These are phyloP conservation scores for Ephydatia muelleri DNA, from an alignment of 37 sponge, comb jelly and placozoan genomes.

Conservation along the genomic window DNA sequence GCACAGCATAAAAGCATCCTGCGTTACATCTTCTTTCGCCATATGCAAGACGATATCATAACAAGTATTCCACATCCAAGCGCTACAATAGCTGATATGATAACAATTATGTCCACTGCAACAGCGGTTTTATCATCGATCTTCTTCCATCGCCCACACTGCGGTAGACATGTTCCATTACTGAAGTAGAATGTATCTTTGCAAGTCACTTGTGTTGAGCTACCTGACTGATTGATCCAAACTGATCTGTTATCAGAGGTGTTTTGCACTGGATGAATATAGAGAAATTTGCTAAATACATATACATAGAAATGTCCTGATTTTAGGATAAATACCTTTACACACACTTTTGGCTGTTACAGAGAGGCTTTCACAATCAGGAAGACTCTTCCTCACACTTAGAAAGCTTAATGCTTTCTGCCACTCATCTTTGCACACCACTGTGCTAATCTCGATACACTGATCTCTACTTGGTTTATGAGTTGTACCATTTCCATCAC, in stretches of 20 bases:
- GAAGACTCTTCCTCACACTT: not conserved
- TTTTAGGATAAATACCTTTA: not conserved
- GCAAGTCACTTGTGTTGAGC: not conserved
- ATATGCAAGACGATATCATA: slow-evolving; percentile 20
- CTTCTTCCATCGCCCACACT: slow-evolving; percentile 18
- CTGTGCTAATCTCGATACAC: not conserved
- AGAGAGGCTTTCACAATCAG: not conserved
- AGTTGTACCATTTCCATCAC: not conserved
- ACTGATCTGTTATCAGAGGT: too few relatives aligned
- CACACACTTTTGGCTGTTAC: not conserved
- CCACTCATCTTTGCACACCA: not conserved
- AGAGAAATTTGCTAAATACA: too few relatives aligned
- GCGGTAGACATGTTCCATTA: slow-evolving; percentile 4
- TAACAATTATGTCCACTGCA: not conserved
- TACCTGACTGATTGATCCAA: not conserved
- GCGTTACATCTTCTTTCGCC: slow-evolving; percentile 44
- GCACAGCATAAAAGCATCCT: not conserved
- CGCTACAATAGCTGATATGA: not conserved
- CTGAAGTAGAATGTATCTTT: not conserved
- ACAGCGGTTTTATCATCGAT: not conserved
- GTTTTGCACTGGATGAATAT: too few relatives aligned
- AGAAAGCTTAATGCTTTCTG: not conserved
- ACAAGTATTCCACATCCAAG: slow-evolving; percentile 16
- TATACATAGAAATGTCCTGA: not conserved
- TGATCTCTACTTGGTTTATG: not conserved